phyloP scores from a whole-genome alignment of 2,113 vertebrate genomes.

The Hemiprocne comata region DNA sequence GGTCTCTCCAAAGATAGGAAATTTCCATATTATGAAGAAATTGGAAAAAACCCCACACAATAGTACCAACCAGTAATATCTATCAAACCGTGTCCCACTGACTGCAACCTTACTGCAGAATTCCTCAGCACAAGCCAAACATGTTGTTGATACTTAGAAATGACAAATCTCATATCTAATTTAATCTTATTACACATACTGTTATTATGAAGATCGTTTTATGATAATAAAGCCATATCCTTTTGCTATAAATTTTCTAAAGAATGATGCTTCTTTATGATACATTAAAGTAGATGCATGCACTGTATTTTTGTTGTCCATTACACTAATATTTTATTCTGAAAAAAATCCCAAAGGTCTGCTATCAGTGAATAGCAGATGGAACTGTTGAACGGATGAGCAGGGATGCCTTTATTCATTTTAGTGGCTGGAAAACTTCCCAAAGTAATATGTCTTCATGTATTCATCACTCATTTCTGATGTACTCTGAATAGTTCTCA shows the following conservation, averaged over 20 bases:
- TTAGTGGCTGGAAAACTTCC: constrained; percentile 43
- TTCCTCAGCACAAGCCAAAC: not conserved
- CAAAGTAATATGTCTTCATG: constrained; percentile 26
- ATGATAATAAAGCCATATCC: not conserved
- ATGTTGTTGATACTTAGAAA: not conserved
- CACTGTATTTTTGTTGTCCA: not conserved
- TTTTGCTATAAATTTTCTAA: not conserved
- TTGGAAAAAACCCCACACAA: not conserved
- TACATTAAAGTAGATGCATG: not conserved
- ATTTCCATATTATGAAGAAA: not conserved
- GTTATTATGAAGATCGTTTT: not conserved
- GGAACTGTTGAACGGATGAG: not conserved
- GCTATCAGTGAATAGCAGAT: not conserved
- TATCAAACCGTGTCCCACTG: not conserved
- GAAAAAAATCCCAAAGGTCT: not conserved
- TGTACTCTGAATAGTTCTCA: constrained; percentile 33
- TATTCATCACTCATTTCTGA: constrained; percentile 57
- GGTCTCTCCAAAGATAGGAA: not conserved
- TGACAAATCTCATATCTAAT: not conserved
- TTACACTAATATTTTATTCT: not conserved
- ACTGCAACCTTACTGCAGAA: not conserved
- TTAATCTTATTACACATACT: not conserved
- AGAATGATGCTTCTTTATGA: not conserved
- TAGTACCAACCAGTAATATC: not conserved
- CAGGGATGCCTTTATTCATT: not conserved